Percentiles rank a stretch among this genome's conserved stretches.
Conservation (phyloP, 2,888 invertebrate species). For the Nemapogon koenigi region DNA sequence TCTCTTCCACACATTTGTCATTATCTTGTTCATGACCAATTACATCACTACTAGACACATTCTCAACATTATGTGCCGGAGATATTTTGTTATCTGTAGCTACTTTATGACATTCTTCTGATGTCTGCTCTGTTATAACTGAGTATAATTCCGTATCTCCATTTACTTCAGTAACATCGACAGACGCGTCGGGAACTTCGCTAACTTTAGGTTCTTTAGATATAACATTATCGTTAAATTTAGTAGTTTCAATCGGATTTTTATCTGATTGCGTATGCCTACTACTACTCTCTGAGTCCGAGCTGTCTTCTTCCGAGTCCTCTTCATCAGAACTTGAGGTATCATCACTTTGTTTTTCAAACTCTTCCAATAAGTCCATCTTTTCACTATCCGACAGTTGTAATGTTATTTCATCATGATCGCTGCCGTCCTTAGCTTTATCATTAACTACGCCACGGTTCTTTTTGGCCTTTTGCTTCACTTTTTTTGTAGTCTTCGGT, state of each 20-base stretch:
- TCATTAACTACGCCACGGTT: slow-evolving; percentile 22
- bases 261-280: not conserved
- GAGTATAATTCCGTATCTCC: too few relatives aligned
- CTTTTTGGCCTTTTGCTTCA: slow-evolving; percentile 5
- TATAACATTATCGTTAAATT: slow-evolving; percentile 7
- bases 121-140: not conserved
- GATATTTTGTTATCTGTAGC: not conserved
- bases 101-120: not conserved
- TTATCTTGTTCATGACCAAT: too few relatives aligned
- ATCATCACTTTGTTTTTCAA: slow-evolving; percentile 39
- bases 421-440: slow-evolving; percentile 35
- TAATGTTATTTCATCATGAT: slow-evolving; percentile 51
- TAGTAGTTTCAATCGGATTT: not conserved
- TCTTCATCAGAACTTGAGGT: slow-evolving; percentile 25
- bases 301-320: slow-evolving; percentile 15
- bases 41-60: not conserved
- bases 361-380: slow-evolving; percentile 52
- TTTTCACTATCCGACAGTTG: slow-evolving; percentile 56
- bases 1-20: too few relatives aligned
- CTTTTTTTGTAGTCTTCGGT: not conserved
- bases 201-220: slow-evolving; percentile 3
- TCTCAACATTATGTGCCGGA: not conserved
- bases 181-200: not conserved
- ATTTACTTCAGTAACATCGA: too few relatives aligned
- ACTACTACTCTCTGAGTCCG: too few relatives aligned